phyloP scores from a whole-genome alignment of 2,797 vertebrate genomes.

The Myiotriccus ornatus region DNA sequence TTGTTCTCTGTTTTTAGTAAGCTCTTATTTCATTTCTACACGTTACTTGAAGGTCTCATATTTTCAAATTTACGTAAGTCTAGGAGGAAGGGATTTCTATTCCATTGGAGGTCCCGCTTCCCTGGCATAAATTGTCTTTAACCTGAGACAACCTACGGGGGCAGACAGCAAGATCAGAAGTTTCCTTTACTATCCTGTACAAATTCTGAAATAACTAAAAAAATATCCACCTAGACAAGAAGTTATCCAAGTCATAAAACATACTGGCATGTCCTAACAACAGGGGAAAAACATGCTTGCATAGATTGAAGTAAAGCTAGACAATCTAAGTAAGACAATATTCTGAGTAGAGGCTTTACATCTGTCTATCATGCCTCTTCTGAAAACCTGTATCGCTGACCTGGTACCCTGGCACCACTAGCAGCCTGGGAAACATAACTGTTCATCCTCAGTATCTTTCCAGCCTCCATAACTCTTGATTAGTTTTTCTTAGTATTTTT shows the following conservation, averaged over 20 bases:
- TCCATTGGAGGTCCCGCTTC: background rate
- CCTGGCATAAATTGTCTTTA: background rate
- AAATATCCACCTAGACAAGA: background rate
- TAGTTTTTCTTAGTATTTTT: background rate
- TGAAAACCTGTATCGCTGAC: background rate
- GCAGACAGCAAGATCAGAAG: background rate
- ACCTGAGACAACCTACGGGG: background rate
- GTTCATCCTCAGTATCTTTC: background rate
- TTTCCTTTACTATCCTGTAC: background rate
- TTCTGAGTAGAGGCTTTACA: background rate
- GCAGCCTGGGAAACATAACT: background rate
- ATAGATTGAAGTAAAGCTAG: background rate
- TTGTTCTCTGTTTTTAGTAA: background rate
- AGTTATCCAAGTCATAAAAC: background rate
- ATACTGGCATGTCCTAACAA: background rate
- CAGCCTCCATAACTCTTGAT: background rate
- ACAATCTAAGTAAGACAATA: background rate
- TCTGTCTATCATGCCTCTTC: background rate
- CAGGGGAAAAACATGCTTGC: background rate
- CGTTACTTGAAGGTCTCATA: background rate
- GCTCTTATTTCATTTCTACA: background rate
- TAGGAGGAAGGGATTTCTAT: background rate
- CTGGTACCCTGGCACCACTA: background rate
- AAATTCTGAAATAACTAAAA: background rate
- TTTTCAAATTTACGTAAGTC: background rate